phyloP scores from a whole-genome alignment of 2,888 invertebrate species.

The Phyllotreta cruciferae region DNA sequence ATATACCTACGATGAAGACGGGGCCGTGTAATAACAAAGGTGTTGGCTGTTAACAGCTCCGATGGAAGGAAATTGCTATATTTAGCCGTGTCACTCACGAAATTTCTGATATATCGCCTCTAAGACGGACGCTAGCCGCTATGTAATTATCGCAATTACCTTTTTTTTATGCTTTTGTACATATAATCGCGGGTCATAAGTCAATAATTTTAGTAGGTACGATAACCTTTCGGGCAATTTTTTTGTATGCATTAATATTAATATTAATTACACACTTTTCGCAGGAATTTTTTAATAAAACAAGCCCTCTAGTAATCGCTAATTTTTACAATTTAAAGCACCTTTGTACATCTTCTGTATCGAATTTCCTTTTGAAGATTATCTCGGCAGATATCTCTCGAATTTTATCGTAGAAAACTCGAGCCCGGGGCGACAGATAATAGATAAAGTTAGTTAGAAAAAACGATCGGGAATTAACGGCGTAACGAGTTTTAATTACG shows the following conservation, averaged over 20 bases:
- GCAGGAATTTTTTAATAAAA: too few relatives aligned
- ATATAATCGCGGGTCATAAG: constrained; percentile 41
- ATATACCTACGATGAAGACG: constrained; percentile 22
- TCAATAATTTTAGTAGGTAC: constrained; percentile 36
- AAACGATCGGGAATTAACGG: constrained; percentile 34
- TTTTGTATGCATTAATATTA: background rate
- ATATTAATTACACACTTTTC: too few relatives aligned
- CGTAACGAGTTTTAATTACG: constrained; percentile 35
- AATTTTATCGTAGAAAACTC: constrained; percentile 29
- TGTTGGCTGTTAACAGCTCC: constrained; percentile 41
- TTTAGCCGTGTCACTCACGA: constrained; percentile 44
- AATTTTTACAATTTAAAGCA: too few relatives aligned
- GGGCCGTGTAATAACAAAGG: constrained; percentile 36
- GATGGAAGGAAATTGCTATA: constrained; percentile 38
- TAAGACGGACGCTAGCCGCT: constrained; percentile 40
- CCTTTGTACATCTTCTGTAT: too few relatives aligned
- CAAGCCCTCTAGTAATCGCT: too few relatives aligned
- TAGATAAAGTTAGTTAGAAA: constrained; percentile 35
- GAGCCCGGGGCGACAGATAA: constrained; percentile 31
- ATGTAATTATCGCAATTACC: constrained; percentile 49
- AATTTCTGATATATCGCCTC: constrained; percentile 33
- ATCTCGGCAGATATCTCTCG: constrained; percentile 34
- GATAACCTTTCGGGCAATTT: constrained; percentile 23
- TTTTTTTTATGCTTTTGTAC: constrained; percentile 44
- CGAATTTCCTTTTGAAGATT: constrained; percentile 37